These are phyloP conservation scores for Peromyscus polionotus DNA, from an alignment of 2,113 vertebrate species.

Conservation along the genomic window DNA sequence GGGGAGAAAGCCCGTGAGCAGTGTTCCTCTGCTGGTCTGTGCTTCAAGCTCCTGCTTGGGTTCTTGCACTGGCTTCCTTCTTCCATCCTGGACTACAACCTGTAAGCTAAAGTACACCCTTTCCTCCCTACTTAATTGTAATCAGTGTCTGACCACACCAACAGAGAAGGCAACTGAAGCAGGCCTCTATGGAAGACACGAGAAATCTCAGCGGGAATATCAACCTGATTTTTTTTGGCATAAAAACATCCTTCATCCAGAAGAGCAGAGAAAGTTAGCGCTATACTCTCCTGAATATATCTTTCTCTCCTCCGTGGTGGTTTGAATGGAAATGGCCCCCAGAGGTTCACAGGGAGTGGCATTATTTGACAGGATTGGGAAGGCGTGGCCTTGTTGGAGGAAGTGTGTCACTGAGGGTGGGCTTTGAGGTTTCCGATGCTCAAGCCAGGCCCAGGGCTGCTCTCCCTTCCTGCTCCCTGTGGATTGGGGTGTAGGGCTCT, in stretches of 20 bases:
- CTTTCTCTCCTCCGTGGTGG: not conserved
- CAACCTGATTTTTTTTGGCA: slow-evolving; percentile 31
- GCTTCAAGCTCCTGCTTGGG: not conserved
- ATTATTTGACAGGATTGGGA: not conserved
- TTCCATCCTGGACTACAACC: not conserved
- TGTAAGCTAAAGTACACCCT: not conserved
- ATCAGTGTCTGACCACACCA: not conserved
- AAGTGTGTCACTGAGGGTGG: not conserved
- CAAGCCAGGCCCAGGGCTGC: not conserved
- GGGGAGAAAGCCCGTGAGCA: not conserved
- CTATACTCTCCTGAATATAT: not conserved
- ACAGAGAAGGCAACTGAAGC: not conserved
- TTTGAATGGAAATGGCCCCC: not conserved
- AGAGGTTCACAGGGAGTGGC: not conserved
- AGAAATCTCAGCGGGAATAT: not conserved
- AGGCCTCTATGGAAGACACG: not conserved
- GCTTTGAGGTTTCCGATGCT: not conserved
- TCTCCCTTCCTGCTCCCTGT: not conserved
- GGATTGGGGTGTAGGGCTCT: not conserved
- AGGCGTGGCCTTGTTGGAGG: not conserved
- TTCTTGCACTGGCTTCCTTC: not conserved
- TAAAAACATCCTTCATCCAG: not conserved
- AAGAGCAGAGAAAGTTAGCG: not conserved
- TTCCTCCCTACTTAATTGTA: not conserved
- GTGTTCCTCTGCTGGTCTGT: not conserved